These are phyloP conservation scores for Clitarchus hookeri DNA, from an alignment of 2,888 invertebrate species.

Conservation along the genomic window DNA sequence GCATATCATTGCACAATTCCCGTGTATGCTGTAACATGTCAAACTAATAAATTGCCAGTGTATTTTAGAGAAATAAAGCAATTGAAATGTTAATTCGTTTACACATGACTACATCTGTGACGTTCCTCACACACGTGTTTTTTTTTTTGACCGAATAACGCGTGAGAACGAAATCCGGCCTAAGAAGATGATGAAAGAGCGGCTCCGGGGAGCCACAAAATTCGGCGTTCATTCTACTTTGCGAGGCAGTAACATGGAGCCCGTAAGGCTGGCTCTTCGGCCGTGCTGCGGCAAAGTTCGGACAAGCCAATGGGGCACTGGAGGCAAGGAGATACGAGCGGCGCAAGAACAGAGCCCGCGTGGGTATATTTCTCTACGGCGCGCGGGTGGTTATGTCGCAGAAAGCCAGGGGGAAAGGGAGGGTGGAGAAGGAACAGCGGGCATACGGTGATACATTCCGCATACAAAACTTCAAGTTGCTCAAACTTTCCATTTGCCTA, in stretches of 20 bases:
- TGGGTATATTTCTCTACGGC: too few species aligned
- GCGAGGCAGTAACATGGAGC: neutral
- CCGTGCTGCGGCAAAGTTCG: neutral
- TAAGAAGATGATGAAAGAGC: neutral
- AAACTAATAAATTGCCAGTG: too few species aligned
- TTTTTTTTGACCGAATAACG: neutral
- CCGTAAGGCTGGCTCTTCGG: neutral
- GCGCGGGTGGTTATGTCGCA: too few species aligned
- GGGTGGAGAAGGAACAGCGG: neutral
- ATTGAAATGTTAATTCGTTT: too few species aligned
- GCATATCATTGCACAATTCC: too few species aligned
- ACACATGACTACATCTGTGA: too few species aligned
- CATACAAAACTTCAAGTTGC: constrained; percentile 29
- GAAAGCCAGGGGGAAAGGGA: neutral
- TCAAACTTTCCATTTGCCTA: constrained; percentile 39
- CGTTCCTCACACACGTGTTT: too few species aligned
- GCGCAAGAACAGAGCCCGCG: neutral
- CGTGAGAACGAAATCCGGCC: neutral
- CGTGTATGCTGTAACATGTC: too few species aligned
- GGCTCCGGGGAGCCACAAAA: neutral
- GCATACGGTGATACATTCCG: constrained; percentile 2
- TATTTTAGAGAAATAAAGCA: too few species aligned
- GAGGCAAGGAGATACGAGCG: neutral
- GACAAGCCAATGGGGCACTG: neutral
- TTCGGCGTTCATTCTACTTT: neutral